A percentile compares a stretch with the other conserved stretches of the same genome.
Conservation (phyloP, 2,113 vertebrate species). For the Eulacestoma nigropectus region DNA sequence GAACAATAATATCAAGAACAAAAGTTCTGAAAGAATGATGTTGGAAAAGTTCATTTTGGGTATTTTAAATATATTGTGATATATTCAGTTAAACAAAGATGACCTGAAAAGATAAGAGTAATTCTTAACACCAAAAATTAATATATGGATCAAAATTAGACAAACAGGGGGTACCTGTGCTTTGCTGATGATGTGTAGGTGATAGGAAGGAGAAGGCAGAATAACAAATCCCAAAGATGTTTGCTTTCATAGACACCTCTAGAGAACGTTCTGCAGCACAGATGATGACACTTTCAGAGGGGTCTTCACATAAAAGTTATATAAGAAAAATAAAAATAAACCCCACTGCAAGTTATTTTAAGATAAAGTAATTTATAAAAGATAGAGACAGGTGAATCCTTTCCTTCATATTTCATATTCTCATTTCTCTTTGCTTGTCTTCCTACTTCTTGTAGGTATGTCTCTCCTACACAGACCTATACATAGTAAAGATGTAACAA, state of each 20-base stretch:
- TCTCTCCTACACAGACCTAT: neutral
- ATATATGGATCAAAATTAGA: neutral
- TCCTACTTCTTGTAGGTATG: neutral
- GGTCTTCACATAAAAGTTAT: neutral
- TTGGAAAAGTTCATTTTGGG: neutral
- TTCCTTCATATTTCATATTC: neutral
- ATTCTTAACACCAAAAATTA: neutral
- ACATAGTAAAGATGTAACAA: neutral
- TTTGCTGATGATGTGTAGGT: neutral
- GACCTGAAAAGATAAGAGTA: neutral
- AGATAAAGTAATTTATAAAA: neutral
- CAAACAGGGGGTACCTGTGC: rapidly evolving
- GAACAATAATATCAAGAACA: neutral
- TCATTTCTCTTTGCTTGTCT: neutral
- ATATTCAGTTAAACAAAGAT: neutral
- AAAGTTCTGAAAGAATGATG: neutral
- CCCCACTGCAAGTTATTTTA: neutral
- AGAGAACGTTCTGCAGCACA: neutral
- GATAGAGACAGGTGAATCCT: neutral
- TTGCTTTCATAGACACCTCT: neutral
- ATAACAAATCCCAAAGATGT: neutral
- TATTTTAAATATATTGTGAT: neutral
- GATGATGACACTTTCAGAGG: neutral
- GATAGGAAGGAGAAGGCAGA: neutral
- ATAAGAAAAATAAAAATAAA: neutral